Evolutionary conservation across 2,797 vertebrate genomes (phyloP).

Genomic region (Anguilla marmorata): DNA sequence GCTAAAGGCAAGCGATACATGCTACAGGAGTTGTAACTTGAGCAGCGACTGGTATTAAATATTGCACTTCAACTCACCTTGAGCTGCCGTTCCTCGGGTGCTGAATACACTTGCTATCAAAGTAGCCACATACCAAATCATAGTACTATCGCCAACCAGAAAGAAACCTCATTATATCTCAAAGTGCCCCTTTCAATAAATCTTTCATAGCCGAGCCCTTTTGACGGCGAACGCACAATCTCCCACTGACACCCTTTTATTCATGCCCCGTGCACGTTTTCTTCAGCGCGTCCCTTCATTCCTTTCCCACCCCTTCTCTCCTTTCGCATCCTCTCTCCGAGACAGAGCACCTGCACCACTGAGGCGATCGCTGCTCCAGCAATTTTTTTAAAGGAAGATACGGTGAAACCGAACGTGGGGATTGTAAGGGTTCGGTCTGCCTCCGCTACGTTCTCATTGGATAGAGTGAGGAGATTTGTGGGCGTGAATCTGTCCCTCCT

Average conservation of each 20-base stretch:
- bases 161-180: conserved; percentile 82
- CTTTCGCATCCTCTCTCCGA: conserved; percentile 78
- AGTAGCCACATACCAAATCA: conserved; percentile 99
- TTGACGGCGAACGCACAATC: conserved; percentile 65
- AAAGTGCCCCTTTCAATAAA: conserved; percentile 82
- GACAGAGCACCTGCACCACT: conserved; percentile 84
- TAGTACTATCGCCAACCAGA: conserved; percentile 89
- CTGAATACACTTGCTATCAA: conserved; percentile 98
- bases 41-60: conserved; percentile 50
- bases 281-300: conserved; percentile 76
- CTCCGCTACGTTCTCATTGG: conserved; percentile 68
- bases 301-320: conserved; percentile 77
- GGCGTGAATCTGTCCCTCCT: conserved; percentile 76
- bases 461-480: conserved; percentile 51
- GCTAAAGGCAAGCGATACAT: background rate
- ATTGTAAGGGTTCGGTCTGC: conserved; percentile 73
- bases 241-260: conserved; percentile 65
- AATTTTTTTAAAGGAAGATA: conserved; percentile 66
- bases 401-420: conserved; percentile 85
- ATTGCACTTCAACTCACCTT: conserved; percentile 95
- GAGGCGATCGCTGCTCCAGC: conserved; percentile 75
- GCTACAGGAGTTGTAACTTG: conserved; percentile 22
- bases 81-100: conserved; percentile 91
- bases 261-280: conserved; percentile 75
- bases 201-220: conserved; percentile 75